Base-by-base conservation (phyloP, 2,113 vertebrate genomes). In the Elephas maximus region DNA sequence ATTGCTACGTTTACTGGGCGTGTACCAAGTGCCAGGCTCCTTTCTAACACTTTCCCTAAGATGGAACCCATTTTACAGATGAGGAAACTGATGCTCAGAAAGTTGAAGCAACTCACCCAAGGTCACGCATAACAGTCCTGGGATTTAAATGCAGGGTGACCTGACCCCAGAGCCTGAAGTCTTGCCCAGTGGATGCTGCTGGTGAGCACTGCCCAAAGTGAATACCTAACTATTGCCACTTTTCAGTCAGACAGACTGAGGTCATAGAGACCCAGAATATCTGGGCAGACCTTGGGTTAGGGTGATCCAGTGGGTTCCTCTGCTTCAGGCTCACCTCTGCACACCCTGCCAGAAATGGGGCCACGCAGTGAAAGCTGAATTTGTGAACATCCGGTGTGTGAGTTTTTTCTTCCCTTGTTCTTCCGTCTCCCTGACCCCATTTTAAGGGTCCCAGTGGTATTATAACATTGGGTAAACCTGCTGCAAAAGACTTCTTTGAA, bases 1-100 rank as follows among this genome's bases (percentile, higher is more conserved):
- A 44, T 5, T 21, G 2, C 11, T 30, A 1, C 5, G 0, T 17
- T 23, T 11, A 7, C 0, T 1, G 81, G 45, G 73, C 4, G 6
- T 20, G 73, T 41, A 10, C 4, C 0, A 26, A 20, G 26, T 2
- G 4, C 63, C 44, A 33, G 92, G 0, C 51, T 33, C 67, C 26
- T 12, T 67, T 30, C 74, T 26, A 9, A n/a, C 62, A 12, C 20
- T 24, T 57, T 53, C 73, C 63, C 15, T 6, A 45, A 15, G 44
- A 21, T 8, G 41, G 57, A 74, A 33, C 26, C 41, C 24, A 21
- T 44, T 71, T 44, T 74, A 91, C 0, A 51, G 73, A 15, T 17
- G 2, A 62, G 67, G 45, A 86, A 60, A 89, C 60, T 0, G 7
- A 92, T 96, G 30, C 62, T 78, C 84, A 17, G 73, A 37, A 51